These are phyloP conservation scores for Listronotus oregonensis DNA, from an alignment of 1,140 invertebrate species.

Conservation along the genomic window DNA sequence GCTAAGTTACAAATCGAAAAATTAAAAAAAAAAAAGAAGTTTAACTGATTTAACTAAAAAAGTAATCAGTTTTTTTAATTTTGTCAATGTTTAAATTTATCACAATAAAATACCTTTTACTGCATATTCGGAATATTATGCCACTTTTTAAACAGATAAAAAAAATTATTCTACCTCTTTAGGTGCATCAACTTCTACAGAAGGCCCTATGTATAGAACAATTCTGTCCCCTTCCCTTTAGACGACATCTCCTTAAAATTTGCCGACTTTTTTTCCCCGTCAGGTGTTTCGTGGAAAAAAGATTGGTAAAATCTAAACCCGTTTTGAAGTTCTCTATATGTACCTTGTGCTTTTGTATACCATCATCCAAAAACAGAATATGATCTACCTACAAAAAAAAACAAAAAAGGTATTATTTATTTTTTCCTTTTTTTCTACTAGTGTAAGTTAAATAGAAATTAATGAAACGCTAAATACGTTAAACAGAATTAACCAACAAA, in stretches of 20 bases:
- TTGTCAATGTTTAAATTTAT: too few species aligned
- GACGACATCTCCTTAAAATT: conserved; percentile 12
- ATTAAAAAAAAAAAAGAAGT: too few species aligned
- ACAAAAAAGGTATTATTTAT: not conserved
- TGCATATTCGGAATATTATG: too few species aligned
- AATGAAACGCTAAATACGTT: too few species aligned
- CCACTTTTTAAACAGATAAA: too few species aligned
- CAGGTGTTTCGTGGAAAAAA: conserved; percentile 58
- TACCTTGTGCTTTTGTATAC: conserved; percentile 54
- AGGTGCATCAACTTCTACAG: conserved; percentile 44
- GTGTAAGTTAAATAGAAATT: too few species aligned
- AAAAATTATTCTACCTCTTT: conserved; percentile 40
- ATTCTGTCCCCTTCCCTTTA: conserved; percentile 9
- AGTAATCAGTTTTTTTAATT: too few species aligned
- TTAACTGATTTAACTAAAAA: too few species aligned
- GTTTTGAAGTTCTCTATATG: conserved; percentile 58
- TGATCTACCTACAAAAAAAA: conserved; percentile 59
- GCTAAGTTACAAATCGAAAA: too few species aligned
- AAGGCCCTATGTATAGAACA: conserved; percentile 46
- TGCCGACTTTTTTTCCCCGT: conserved; percentile 50
- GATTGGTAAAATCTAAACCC: conserved; percentile 69
- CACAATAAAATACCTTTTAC: too few species aligned
- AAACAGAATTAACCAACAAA: too few species aligned
- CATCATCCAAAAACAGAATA: conserved; percentile 78
- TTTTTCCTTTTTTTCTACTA: too few species aligned